Base-by-base conservation (phyloP, 2,888 invertebrate species). In the Himalopsyche kuldschensis region DNA sequence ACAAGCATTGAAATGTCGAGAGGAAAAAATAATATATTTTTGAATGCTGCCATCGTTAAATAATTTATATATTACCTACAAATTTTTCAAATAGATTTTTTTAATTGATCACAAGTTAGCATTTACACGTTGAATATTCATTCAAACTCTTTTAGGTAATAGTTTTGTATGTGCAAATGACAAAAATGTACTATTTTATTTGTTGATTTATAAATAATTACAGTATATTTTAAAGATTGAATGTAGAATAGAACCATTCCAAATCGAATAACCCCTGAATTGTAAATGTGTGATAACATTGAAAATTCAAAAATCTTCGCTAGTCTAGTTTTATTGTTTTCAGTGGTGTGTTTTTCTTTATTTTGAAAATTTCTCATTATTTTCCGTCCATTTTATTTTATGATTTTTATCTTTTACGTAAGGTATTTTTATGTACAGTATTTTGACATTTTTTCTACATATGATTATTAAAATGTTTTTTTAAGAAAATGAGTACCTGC, bases 361-460 rank as follows among this genome's bases (percentile, higher is more conserved):
- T 32, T 76, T 76, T 76, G 17, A 76, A 35, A 41, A 76, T 20
- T 35, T 76, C 76, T 76, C 35, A 76, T 76, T 76, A 76, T 76
- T 76, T 76, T 76, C 76, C 76, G 76, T 76, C 76, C 76, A 76
- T 76, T 76, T 76, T 76, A 32, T 76, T 76, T 76, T 76, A 41
- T 76, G 41, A 35, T 41, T 76, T 76, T 17, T 31, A 20, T 76
- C 24, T 32, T 76, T 35, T 35, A 20, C 4, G n/a, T 76, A 76
- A 35, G 76, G 41, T 76, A 35, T 35, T n/a, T 76, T 76, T 76
- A 35, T 76, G 32, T 76, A 35, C 35, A 35, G 41, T 76, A 17
- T 35, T 76, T 76, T 35, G 76, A 32, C 32, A 35, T 76, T 35
- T 32, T 76, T 76, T 41, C 32, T 76, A 41, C 41, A 32, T 35